Evolutionary conservation across 2,113 vertebrate genomes (phyloP).

Genomic region (Tragulus kanchil): DNA sequence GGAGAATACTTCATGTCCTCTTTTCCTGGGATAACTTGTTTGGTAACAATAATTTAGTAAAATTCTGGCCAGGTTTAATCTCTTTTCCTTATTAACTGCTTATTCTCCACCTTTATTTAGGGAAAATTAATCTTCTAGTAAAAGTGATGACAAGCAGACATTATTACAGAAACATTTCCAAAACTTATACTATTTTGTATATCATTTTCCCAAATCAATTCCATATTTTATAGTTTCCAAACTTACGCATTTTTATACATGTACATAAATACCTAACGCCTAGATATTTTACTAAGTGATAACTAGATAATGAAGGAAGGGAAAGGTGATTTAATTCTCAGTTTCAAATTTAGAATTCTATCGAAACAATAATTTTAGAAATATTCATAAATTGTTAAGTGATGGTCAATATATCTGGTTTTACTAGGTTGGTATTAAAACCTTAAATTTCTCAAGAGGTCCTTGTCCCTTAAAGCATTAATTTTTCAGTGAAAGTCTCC

Average conservation of each 20-base stretch:
- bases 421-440: conserved; percentile 23
- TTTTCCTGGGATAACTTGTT: not conserved
- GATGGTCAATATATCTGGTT: not conserved
- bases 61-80: not conserved
- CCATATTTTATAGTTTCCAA: conserved; percentile 8
- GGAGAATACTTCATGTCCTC: not conserved
- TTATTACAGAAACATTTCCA: conserved; percentile 5
- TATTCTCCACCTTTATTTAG: not conserved
- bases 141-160: conserved; percentile 26
- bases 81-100: not conserved
- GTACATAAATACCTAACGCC: not conserved
- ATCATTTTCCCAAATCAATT: conserved; percentile 8
- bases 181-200: conserved; percentile 5
- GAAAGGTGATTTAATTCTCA: not conserved
- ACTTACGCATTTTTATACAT: not conserved
- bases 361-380: conserved; percentile 47
- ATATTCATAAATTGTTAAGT: conserved; percentile 33
- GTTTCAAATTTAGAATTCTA: conserved; percentile 37
- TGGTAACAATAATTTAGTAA: not conserved
- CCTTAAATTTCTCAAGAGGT: conserved; percentile 9
- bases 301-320: not conserved
- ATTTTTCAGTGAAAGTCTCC: conserved; percentile 30
- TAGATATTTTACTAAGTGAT: conserved; percentile 8
- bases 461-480: not conserved
- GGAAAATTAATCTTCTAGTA: not conserved